Base-by-base conservation (phyloP, 2,113 vertebrate genomes). In the Anguilla rostrata region DNA sequence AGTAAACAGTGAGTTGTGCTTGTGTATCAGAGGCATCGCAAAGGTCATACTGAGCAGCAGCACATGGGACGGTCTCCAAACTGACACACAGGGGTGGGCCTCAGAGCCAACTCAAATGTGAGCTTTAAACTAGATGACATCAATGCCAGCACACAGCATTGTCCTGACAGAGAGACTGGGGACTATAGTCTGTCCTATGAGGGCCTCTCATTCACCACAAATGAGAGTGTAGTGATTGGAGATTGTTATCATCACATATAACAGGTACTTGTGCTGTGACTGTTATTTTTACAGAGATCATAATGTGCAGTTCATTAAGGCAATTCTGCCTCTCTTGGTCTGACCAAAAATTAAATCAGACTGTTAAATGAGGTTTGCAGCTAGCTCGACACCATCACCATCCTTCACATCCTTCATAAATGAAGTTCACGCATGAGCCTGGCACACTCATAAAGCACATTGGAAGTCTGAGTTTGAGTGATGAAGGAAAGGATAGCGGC, bases 381-480 rank as follows among this genome's bases (percentile, higher is more conserved):
- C 4, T 15, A 39, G 46, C 49, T 29, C 60, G 79, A 11, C 71
- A 75, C 16, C 15, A 15, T 6, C 34, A 20, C 39, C 18, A 20
- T 71, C 78, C 56, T n/a, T 29, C 63, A n/a, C 46, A 39, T 53
- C 34, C 29, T 43, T 26, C 53, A 14, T 39, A 7, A 39, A 83
- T 57, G 63, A 53, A 82, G 39, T 81, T 41, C 26, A 20, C 29
- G 2, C 34, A 20, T 26, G 34, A 63, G 53, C 53, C 78, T 86
- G 57, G 18, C 78, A 60, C 29, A 26, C 41, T 82, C 12, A 9
- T 20, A 83, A 40, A 56, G 78, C 3, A 18, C 78, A 75, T 41
- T 71, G 87, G 66, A 84, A 86, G 40, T 82, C 82, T 63, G 90
- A 92, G 91, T 86, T 90, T 91, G 91, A 89, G 85, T 8, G 9